Base-by-base conservation (phyloP, 2,888 invertebrate genomes). In the Drosophila ezoana region DNA sequence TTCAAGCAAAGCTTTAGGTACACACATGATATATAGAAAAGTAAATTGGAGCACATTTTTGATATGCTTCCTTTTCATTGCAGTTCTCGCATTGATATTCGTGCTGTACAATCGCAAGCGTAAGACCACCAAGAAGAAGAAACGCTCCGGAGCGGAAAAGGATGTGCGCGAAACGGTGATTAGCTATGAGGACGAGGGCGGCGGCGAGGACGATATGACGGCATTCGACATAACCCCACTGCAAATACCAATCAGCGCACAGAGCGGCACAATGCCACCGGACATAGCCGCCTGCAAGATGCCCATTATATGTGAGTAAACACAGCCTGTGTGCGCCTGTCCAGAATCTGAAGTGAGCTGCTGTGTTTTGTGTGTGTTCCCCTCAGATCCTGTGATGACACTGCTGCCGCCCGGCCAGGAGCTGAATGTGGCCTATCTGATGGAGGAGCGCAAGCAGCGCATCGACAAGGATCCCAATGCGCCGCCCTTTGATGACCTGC, bases 141-240 rank as follows among this genome's bases (percentile, higher is more conserved):
- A 98, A 90, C 97, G 98, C 92, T 97, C 98, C 13, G 98, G 98
- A 9, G 98, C 99, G 4, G 99, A 99, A 89, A 99, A 99, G 91
- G 99, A 99, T 92, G 98, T 99, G 38, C 95, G 99, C 81, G 99
- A 99, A 93, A 99, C 99, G 92, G 98, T 99, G 89, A 98, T 99
- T 91, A 98, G 98, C 93, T 99, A 99, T 90, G 98, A 99, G 90
- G 99, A 99, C 91, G 99, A 99, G 93, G 97, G 97, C 35, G 99
- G 99, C 89, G 99, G 99, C 81, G 98, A 99, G 92, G 99, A 99
- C 89, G 99, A 99, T 92, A 99, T 99, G 97, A 98, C 99, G 49
- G 98, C 98, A 20, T 99, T 99, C 93, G 99, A 99, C 91, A 99
- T 99, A 90, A 98, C 98, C 16, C 98, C 98, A 16, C 94, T 99